Evolutionary conservation across 2,113 vertebrate genomes (phyloP).

Genomic region (Peromyscus maniculatus): DNA sequence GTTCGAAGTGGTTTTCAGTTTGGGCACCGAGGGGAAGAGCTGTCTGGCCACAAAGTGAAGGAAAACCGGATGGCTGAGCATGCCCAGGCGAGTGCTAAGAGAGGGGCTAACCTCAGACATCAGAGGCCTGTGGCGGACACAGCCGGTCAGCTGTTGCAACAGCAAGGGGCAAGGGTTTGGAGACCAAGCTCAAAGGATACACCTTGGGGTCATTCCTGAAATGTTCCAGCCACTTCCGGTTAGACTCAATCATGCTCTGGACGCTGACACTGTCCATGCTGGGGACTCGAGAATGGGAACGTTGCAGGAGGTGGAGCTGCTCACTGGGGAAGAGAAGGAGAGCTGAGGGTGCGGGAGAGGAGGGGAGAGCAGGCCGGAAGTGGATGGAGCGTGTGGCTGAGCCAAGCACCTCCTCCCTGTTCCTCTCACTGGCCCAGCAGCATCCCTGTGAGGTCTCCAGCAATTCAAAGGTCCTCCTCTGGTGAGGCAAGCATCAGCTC

Average conservation of each 20-base stretch:
- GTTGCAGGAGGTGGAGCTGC: conserved; percentile 85
- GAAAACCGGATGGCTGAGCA: conserved; percentile 75
- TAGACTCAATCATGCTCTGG: conserved; percentile 90
- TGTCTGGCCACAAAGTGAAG: conserved; percentile 91
- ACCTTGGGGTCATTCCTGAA: conserved; percentile 90
- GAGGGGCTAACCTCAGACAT: rapidly evolving
- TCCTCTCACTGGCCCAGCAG: background rate
- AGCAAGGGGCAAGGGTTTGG: background rate
- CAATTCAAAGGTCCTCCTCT: background rate
- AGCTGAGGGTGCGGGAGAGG: background rate
- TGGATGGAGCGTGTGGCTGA: rapidly evolving
- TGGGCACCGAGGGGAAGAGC: conserved; percentile 85
- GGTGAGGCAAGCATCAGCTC: background rate
- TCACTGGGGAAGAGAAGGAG: conserved; percentile 81
- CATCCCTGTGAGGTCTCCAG: rapidly evolving
- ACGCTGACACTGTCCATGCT: conserved; percentile 84
- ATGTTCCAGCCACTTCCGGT: conserved; percentile 93
- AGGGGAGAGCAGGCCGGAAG: background rate
- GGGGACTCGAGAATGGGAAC: conserved; percentile 69
- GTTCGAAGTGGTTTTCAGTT: conserved; percentile 76
- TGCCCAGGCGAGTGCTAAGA: background rate
- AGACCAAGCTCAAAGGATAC: conserved; percentile 92
- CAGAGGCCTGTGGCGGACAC: background rate
- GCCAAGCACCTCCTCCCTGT: background rate
- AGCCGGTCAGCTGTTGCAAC: background rate